Percentiles rank a stretch among this genome's conserved stretches.
Conservation (phyloP, 2,888 invertebrate genomes). For the Scelioninae gen. 1 region DNA sequence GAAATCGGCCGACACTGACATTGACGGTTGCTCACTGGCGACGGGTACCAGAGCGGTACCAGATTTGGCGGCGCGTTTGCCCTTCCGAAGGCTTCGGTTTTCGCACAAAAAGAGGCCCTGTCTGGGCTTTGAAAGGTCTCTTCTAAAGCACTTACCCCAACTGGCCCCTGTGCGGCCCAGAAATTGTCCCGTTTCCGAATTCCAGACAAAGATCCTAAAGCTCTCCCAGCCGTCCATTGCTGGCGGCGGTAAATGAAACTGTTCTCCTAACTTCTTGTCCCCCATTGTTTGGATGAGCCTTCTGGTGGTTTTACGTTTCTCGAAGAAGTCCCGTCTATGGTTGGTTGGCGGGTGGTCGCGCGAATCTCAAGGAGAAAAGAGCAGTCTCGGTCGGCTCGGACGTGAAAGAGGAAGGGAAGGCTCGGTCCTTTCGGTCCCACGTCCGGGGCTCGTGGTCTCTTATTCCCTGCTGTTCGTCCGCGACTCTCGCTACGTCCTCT, state of each 20-base stretch:
- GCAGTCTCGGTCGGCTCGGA: conserved; percentile 76
- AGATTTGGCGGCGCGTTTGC: background rate
- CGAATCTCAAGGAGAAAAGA: conserved; percentile 78
- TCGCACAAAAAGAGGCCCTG: background rate
- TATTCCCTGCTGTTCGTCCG: conserved; percentile 48
- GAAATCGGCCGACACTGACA: conserved; percentile 34
- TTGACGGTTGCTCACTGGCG: conserved; percentile 11
- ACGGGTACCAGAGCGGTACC: conserved; percentile 10
- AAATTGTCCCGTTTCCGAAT: conserved; percentile 95
- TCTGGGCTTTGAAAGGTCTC: background rate
- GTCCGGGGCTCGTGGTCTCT: conserved; percentile 72
- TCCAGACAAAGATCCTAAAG: conserved; percentile 94
- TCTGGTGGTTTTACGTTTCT: conserved; percentile 24
- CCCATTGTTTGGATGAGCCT: conserved; percentile 67
- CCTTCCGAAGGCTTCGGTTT: too few relatives aligned
- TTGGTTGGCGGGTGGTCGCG: conserved; percentile 46
- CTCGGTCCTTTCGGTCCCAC: conserved; percentile 77
- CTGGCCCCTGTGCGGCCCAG: conserved; percentile 95
- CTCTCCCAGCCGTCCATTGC: conserved; percentile 94
- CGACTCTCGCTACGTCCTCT: conserved; percentile 61
- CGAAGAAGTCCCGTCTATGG: conserved; percentile 22
- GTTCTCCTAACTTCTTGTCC: conserved; percentile 84
- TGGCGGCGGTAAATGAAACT: conserved; percentile 90
- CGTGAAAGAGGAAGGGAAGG: conserved; percentile 79
- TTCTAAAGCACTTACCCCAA: conserved; percentile 92